phyloP scores from a whole-genome alignment of 1,140 invertebrate genomes.

The Cardiocondyla obscurior region DNA sequence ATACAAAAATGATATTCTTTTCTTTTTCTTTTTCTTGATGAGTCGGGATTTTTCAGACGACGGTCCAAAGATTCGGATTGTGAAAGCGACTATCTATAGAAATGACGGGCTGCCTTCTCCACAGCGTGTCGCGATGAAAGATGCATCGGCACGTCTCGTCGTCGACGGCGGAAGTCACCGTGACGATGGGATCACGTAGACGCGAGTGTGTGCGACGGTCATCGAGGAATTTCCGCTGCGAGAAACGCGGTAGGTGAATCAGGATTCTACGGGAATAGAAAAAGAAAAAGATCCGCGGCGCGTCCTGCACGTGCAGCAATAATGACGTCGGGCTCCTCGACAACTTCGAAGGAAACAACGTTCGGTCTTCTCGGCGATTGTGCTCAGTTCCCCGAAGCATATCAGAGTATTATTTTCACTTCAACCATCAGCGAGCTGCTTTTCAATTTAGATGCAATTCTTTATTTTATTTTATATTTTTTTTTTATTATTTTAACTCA shows the following conservation, averaged over 20 bases:
- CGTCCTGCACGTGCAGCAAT: background rate
- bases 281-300: background rate
- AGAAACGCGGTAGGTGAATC: constrained; percentile 41
- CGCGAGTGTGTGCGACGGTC: constrained; percentile 37
- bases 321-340: constrained; percentile 2
- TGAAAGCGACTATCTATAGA: background rate
- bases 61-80: background rate
- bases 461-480: too few relatives aligned
- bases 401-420: too few relatives aligned
- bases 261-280: constrained; percentile 52
- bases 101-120: too few relatives aligned
- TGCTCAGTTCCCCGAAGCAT: constrained; percentile 32
- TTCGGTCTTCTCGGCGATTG: constrained; percentile 7
- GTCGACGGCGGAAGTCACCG: constrained; percentile 38
- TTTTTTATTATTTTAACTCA: too few relatives aligned
- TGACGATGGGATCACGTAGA: constrained; percentile 8
- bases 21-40: background rate
- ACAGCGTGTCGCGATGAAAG: background rate
- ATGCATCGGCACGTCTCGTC: constrained; percentile 36
- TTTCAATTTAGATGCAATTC: too few relatives aligned
- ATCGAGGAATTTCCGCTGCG: constrained; percentile 61
- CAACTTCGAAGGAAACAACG: constrained; percentile 26
- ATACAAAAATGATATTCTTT: background rate
- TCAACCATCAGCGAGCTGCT: background rate
- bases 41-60: background rate